These are phyloP conservation scores for Clistopyga incitator DNA, from an alignment of 2,888 invertebrate species.

Conservation along the genomic window DNA sequence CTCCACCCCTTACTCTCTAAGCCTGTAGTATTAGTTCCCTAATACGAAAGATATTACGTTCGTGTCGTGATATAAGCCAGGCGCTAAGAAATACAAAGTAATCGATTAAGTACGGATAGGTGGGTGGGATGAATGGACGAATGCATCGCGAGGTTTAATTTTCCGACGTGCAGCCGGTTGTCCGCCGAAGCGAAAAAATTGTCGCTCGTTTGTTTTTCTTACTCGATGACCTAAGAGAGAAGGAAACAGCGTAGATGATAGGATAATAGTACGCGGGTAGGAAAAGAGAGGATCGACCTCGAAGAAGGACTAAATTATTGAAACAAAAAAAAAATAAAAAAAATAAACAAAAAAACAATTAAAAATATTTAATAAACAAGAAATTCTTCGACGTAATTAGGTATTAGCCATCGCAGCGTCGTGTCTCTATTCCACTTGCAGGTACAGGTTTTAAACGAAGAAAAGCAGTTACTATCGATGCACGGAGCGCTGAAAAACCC, in stretches of 20 bases:
- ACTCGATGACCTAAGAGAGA: background rate
- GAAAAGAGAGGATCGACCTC: slow-evolving; percentile 11
- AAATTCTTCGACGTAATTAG: slow-evolving; percentile 29
- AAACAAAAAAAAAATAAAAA: slow-evolving; percentile 19
- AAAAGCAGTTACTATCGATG: slow-evolving; percentile 7
- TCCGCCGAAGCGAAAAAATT: background rate
- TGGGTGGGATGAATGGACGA: slow-evolving; percentile 20
- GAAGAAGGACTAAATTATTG: slow-evolving; percentile 44
- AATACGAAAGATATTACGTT: background rate
- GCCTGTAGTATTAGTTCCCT: slow-evolving; percentile 14
- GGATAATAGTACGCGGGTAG: slow-evolving; percentile 8
- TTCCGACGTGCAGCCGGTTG: background rate
- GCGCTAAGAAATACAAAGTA: slow-evolving; percentile 32
- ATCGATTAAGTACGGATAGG: slow-evolving; percentile 25
- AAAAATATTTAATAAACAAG: slow-evolving; percentile 17
- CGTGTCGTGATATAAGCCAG: slow-evolving; percentile 18
- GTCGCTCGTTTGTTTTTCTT: slow-evolving; percentile 32
- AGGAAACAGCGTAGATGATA: slow-evolving; percentile 19
- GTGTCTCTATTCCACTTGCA: slow-evolving; percentile 55
- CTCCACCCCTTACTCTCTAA: slow-evolving; percentile 6
- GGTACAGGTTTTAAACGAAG: background rate
- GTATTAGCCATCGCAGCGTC: slow-evolving; percentile 32
- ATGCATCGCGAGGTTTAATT: slow-evolving; percentile 15
- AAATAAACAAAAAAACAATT: background rate
- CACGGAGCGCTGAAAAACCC: slow-evolving; percentile 3